These are phyloP conservation scores for Hydrolagus colliei DNA, from an alignment of 2,797 vertebrate genomes.

Conservation along the genomic window DNA sequence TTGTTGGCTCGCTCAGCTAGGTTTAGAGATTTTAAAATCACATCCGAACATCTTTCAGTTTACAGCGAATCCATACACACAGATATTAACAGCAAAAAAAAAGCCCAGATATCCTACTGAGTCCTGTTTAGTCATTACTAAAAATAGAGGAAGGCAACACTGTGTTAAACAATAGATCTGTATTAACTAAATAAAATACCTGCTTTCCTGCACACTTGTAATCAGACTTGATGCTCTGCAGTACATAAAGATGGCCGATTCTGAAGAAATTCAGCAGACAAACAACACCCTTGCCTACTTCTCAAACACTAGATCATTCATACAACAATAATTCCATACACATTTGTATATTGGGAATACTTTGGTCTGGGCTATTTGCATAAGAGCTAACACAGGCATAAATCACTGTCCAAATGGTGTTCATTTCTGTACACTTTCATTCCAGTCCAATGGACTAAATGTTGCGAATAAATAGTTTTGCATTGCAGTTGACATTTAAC, in stretches of 20 bases:
- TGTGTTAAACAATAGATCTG: not conserved
- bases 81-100: not conserved
- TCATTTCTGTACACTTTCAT: not conserved
- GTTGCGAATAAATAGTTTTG: not conserved
- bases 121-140: not conserved
- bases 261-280: not conserved
- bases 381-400: not conserved
- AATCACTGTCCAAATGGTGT: not conserved
- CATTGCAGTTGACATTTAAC: constrained; percentile 2
- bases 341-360: not conserved
- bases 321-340: not conserved
- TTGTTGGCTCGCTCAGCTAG: too few relatives aligned
- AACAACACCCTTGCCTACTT: not conserved
- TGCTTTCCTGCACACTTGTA: too few relatives aligned
- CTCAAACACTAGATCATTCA: not conserved
- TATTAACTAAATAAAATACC: not conserved
- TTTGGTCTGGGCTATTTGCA: not conserved
- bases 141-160: not conserved
- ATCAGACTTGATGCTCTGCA: not conserved
- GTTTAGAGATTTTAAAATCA: not conserved
- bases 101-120: not conserved
- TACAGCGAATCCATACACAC: not conserved
- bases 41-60: not conserved
- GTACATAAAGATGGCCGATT: not conserved
- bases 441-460: not conserved